Base-by-base conservation (phyloP, 2,888 invertebrate genomes). In the Hipparchia semele region DNA sequence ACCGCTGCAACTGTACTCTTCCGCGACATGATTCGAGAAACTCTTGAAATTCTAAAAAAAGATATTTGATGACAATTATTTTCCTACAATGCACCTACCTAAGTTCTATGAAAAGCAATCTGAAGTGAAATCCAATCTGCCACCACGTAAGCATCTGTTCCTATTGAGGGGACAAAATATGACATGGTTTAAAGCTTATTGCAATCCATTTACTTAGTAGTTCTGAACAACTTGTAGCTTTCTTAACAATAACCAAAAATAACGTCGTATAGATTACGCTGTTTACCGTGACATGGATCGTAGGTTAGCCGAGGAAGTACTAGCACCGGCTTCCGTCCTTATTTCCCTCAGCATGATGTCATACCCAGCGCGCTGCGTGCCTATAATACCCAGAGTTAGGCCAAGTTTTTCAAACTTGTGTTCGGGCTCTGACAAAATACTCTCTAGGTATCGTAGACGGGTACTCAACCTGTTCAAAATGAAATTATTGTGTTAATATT, bases 361-460 rank as follows among this genome's bases (percentile, higher is more conserved):
- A 73, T 94, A 95, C 61, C 91, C 86, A 33, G 84, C 79, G 68
- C 95, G 87, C 0, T 86, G 87, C 58, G 94, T 82, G 2, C 95
- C 95, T 53, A 95, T 81, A 72, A 95, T 93, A 1, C 95, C 95
- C n/a, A 95, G 80, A 68, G 90, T 87, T 51, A 95, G 85, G 1
- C 87, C 86, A 46, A 88, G 71, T 39, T 86, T 77, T n/a, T 80
- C 71, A 12, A 96, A 83, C 23, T 83, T 72, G 66, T 90, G 89
- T 82, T 95, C 95, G 0, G 94, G 91, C 4, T 90, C 87, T 39
- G 93, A 85, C 77, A 94, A 89, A 4, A 92, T 90, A 61, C 86
- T 86, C 84, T 95, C 91, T 70, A 95, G 82, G 79, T 90, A 95
- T 61, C 79, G 78, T 51, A 94, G 84, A 66, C 95, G 87, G 45